A percentile compares a stretch with the other conserved stretches of the same genome.
Conservation (phyloP, 1,140 invertebrate species). For the Pentalonia nigronervosa region DNA sequence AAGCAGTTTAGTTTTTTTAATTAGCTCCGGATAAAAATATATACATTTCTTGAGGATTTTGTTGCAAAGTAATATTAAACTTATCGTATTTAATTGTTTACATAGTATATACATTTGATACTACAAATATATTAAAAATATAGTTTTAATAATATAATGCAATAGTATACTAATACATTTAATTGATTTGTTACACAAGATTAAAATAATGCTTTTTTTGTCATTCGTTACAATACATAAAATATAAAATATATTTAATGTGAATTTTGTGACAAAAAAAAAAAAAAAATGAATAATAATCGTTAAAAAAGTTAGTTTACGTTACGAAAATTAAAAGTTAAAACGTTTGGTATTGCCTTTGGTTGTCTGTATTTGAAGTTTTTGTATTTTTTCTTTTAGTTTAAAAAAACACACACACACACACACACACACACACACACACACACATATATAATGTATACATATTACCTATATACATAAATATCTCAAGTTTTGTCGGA, state of each 20-base stretch:
- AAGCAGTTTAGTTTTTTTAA: slow-evolving; percentile 28
- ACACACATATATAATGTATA: background rate
- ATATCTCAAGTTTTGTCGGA: slow-evolving; percentile 43
- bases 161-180: background rate
- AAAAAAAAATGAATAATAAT: slow-evolving; percentile 24
- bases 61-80: background rate
- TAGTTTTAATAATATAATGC: background rate
- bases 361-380: slow-evolving; percentile 52
- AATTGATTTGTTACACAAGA: background rate
- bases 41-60: background rate
- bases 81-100: background rate
- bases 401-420: background rate
- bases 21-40: slow-evolving; percentile 24
- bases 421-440: background rate
- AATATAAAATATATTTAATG: slow-evolving; percentile 30
- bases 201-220: background rate
- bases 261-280: background rate
- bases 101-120: background rate
- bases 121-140: too few species aligned
- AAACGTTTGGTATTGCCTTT: slow-evolving; percentile 44
- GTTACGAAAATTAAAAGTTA: slow-evolving; percentile 49
- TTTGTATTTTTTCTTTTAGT: slow-evolving; percentile 17
- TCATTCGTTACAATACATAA: background rate
- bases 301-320: slow-evolving; percentile 50
- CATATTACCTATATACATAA: slow-evolving; percentile 21